Percentiles rank a stretch among this genome's conserved stretches.
Conservation (phyloP, 2,113 vertebrate species). For the Eira barbara region DNA sequence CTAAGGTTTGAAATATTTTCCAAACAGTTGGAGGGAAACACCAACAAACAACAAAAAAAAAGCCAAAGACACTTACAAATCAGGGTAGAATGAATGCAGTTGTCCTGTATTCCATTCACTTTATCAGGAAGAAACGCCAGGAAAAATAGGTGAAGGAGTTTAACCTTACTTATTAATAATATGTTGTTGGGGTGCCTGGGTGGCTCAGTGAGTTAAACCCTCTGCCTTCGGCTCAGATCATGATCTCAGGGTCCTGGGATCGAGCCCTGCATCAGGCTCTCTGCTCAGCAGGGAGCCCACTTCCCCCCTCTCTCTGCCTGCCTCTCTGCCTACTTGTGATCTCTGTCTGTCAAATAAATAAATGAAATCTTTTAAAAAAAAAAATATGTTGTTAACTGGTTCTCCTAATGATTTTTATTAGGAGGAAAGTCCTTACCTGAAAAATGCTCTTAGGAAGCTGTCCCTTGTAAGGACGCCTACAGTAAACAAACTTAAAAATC, state of each 20-base stretch:
- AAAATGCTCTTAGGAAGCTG: not conserved
- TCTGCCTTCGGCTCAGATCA: too few species aligned
- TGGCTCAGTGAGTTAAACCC: too few species aligned
- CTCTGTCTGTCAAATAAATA: too few species aligned
- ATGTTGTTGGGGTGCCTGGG: not conserved
- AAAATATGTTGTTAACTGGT: not conserved
- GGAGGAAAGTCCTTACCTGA: not conserved
- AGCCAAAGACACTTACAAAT: not conserved
- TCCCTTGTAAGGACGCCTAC: not conserved
- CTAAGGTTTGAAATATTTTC: not conserved
- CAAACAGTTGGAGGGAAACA: not conserved
- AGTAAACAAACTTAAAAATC: not conserved
- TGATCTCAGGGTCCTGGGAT: too few species aligned
- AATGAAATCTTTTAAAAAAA: not conserved
- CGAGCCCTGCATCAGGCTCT: too few species aligned
- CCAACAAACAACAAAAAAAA: not conserved
- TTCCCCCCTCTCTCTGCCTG: too few species aligned
- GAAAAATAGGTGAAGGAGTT: not conserved
- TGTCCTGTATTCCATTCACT: not conserved
- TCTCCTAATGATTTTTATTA: not conserved
- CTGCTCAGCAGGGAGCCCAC: too few species aligned
- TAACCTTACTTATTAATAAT: not conserved
- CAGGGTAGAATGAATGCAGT: not conserved
- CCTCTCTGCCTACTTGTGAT: too few species aligned
- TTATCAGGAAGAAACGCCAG: not conserved